phyloP scores from a whole-genome alignment of 2,888 invertebrate species.

The Ernsta delagoae region DNA sequence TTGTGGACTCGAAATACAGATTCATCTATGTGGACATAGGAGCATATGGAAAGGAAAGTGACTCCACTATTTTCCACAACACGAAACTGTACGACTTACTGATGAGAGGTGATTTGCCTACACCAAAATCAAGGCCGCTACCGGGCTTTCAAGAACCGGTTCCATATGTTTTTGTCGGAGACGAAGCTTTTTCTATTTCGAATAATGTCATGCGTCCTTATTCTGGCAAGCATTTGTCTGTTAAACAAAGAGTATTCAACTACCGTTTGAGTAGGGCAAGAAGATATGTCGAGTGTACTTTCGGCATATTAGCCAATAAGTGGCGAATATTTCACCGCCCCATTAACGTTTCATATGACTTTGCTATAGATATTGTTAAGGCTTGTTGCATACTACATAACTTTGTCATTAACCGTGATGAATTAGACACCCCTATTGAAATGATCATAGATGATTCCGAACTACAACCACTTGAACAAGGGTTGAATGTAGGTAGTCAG shows the following conservation, averaged over 20 bases:
- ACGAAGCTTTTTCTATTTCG: slow-evolving; percentile 11
- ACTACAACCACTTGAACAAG: slow-evolving; percentile 40
- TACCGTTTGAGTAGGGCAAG: slow-evolving; percentile 24
- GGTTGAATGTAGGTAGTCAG: slow-evolving; percentile 43
- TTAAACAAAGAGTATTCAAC: slow-evolving; percentile 26
- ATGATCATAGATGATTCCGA: slow-evolving; percentile 45
- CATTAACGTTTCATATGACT: slow-evolving; percentile 1
- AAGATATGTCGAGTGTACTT: slow-evolving; percentile 32
- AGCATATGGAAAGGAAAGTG: slow-evolving; percentile 43
- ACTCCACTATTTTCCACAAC: slow-evolving; percentile 26
- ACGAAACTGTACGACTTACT: slow-evolving; percentile 17
- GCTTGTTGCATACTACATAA: slow-evolving; percentile 39
- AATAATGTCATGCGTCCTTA: slow-evolving; percentile 30
- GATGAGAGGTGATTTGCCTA: not conserved
- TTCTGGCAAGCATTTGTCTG: slow-evolving; percentile 18
- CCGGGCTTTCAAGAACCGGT: slow-evolving; percentile 10
- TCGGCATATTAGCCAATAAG: slow-evolving; percentile 20
- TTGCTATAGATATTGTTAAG: slow-evolving; percentile 32
- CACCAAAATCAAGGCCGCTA: not conserved
- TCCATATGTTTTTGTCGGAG: slow-evolving; percentile 29
- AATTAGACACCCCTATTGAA: slow-evolving; percentile 38
- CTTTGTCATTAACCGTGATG: slow-evolving; percentile 37
- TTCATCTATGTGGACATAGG: slow-evolving; percentile 43
- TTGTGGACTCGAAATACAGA: slow-evolving; percentile 39
- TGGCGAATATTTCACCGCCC: not conserved